Evolutionary conservation across 1,140 invertebrate genomes (phyloP), one percentile per base, ranked within the genome.

Genomic region (Thaumatotibia leucotreta): DNA sequence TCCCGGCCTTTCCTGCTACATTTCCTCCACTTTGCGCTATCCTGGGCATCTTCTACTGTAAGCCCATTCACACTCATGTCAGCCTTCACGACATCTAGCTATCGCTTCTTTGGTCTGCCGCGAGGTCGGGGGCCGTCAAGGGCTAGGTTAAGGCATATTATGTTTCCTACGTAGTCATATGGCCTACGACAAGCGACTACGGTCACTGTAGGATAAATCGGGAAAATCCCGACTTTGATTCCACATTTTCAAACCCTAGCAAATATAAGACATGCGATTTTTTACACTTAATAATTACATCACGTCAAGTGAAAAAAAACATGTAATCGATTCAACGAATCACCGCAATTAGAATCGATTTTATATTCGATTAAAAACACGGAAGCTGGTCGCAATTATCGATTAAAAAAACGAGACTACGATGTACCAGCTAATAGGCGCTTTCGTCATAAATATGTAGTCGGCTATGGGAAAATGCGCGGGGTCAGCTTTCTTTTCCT

Each of bases 391-490:
- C 64, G 66, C 72, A 80, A 82, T 80, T 80, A 80, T 73, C 20
- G 50, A 73, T 67, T 74, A 79, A 76, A 66, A 64, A 64, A 62
- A 70, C 62, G 58, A 54, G 70, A 77, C 77, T 77, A 83, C 72
- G 72, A 74, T 64, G 70, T 72, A 80, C 76, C 70, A 69, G 65
- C 70, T 77, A 75, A 79, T 81, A 70, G 72, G 64, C 62, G 69
- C 73, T 82, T 80, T 79, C 78, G 70, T 79, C 71, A 75, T 82
- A 73, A 77, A 78, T 80, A 82, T 82, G 77, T 80, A 80, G 81
- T 76, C 70, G 67, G 72, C 73, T 78, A 83, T 84, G 82, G 77
- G 79, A 84, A 82, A 79, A 70, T 65, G 45, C 49, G 33, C 45
- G 62, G 45, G 79, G 79, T 78, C 72, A 78, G 82, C 82, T 84